Percentiles rank a stretch among this genome's conserved stretches.
These are phyloP conservation scores for Gallinago undulata DNA, from an alignment of 2,113 vertebrate species.

Conservation along the genomic window DNA sequence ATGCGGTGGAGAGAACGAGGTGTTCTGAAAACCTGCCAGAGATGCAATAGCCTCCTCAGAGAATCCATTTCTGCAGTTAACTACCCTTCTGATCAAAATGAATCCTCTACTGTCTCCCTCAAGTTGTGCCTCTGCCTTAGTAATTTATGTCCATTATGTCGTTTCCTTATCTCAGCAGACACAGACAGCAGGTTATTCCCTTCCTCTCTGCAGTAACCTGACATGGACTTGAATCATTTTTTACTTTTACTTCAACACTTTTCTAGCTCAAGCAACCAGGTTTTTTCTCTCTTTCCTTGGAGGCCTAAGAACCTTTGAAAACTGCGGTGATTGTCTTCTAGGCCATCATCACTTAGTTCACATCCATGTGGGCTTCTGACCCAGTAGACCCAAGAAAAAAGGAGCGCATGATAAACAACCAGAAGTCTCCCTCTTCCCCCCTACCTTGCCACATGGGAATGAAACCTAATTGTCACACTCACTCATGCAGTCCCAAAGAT, in stretches of 20 bases:
- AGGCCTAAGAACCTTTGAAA: neutral
- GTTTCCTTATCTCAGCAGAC: neutral
- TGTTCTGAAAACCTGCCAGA: conserved; percentile 4
- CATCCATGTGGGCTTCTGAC: neutral
- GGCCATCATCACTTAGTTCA: neutral
- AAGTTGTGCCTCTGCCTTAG: neutral
- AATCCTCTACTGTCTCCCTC: neutral
- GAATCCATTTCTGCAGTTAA: neutral
- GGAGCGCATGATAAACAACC: neutral
- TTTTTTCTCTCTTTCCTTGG: neutral
- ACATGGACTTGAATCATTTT: neutral
- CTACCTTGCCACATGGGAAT: neutral
- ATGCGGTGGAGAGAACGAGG: neutral
- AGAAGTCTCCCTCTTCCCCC: neutral
- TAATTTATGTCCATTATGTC: neutral
- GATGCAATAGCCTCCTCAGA: conserved; percentile 18
- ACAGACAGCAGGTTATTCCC: neutral
- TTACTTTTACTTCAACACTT: neutral
- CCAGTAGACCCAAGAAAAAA: neutral
- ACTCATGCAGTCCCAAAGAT: neutral
- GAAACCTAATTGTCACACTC: neutral
- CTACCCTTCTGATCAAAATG: conserved; percentile 9
- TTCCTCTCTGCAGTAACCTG: neutral
- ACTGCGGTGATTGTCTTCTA: neutral
- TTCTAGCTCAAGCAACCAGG: neutral